These are phyloP conservation scores for Leuciscus idus DNA, from an alignment of 2,113 vertebrate species.

Conservation along the genomic window DNA sequence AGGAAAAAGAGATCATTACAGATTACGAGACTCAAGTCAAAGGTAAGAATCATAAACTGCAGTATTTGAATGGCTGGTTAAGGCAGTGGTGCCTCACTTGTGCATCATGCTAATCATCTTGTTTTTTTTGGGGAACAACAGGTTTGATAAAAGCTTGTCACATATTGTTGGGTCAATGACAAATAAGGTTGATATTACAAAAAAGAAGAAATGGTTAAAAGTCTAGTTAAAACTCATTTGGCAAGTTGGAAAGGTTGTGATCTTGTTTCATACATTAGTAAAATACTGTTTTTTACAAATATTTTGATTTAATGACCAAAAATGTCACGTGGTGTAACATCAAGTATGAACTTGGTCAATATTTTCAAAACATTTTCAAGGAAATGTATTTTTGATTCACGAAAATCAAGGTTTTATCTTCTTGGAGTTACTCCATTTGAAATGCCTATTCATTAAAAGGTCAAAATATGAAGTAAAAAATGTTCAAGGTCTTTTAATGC, in stretches of 20 bases:
- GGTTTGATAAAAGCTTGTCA: not conserved
- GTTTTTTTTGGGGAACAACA: not conserved
- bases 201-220: not conserved
- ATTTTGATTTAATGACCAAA: not conserved
- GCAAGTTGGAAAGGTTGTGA: not conserved
- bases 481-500: not conserved
- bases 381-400: not conserved
- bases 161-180: not conserved
- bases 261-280: not conserved
- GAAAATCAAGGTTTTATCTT: not conserved
- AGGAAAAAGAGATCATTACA: constrained; percentile 97
- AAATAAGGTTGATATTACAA: not conserved
- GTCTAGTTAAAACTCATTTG: not conserved
- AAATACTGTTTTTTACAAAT: not conserved
- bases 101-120: not conserved
- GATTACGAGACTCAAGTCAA: constrained; percentile 98
- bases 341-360: not conserved
- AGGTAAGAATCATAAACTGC: constrained; percentile 78
- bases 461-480: not conserved
- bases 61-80: not conserved
- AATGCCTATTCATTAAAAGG: not conserved
- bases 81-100: constrained; percentile 7
- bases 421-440: not conserved
- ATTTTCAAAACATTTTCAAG: not conserved
- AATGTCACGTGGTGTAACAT: not conserved